Percentiles rank a stretch among this genome's conserved stretches.
Conservation (phyloP, 2,888 invertebrate genomes). For the Drosophila anomalata region DNA sequence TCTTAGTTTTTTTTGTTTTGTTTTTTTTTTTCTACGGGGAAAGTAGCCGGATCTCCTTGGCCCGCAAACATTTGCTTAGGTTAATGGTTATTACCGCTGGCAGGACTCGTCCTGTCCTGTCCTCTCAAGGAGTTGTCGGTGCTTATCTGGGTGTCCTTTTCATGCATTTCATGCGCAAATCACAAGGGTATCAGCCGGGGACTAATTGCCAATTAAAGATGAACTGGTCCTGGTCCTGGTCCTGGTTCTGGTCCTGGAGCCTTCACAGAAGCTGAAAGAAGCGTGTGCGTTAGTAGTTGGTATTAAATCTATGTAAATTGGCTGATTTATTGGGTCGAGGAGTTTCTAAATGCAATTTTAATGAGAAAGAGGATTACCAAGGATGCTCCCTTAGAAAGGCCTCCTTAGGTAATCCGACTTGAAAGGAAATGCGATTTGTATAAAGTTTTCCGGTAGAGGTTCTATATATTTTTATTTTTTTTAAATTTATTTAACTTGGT, state of each 20-base stretch:
- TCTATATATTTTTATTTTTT: conserved; percentile 1
- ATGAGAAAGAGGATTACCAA: conserved; percentile 17
- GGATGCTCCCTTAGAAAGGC: not conserved
- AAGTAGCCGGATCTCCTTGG: conserved; percentile 39
- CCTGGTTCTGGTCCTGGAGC: no score
- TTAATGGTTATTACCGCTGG: conserved; percentile 49
- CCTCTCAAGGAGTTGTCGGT: conserved; percentile 29
- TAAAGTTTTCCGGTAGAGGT: not conserved
- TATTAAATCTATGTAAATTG: conserved; percentile 42
- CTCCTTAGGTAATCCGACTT: not conserved
- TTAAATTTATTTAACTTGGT: conserved; percentile 24
- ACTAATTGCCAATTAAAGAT: conserved; percentile 75
- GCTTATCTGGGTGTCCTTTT: conserved; percentile 51
- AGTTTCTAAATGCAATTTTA: conserved; percentile 46
- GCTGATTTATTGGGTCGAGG: conserved; percentile 40
- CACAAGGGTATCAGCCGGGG: conserved; percentile 71
- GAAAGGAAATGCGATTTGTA: conserved; percentile 1
- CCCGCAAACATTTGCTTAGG: conserved; percentile 73
- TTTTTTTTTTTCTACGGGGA: conserved; percentile 41
- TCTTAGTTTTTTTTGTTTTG: not conserved
- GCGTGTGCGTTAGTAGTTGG: conserved; percentile 24
- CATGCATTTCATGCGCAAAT: conserved; percentile 75
- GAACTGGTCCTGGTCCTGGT: conserved; percentile 43
- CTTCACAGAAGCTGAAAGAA: not conserved
- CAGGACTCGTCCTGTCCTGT: conserved; percentile 12